phyloP scores from a whole-genome alignment of 2,113 vertebrate species.

The Python bivittatus region DNA sequence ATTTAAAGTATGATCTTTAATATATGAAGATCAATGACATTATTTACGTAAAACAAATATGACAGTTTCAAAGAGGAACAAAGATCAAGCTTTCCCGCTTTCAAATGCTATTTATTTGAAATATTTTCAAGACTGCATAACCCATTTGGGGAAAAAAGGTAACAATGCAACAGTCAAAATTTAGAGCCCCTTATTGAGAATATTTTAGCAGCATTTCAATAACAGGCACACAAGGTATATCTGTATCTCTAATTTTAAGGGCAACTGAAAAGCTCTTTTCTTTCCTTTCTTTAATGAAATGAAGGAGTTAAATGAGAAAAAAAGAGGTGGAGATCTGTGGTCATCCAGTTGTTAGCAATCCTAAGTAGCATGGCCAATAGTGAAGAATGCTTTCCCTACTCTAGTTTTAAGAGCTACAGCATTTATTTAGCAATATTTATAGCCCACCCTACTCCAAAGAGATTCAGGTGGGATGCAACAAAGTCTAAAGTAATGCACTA shows the following conservation, averaged over 20 bases:
- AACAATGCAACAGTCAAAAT: not conserved
- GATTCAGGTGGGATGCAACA: no score
- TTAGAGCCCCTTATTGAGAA: not conserved
- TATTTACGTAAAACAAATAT: not conserved
- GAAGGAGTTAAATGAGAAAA: not conserved
- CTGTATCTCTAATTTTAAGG: not conserved
- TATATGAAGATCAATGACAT: no score
- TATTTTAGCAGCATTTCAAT: not conserved
- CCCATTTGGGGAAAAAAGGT: not conserved
- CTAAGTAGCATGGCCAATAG: not conserved
- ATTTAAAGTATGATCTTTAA: not conserved
- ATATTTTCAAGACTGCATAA: not conserved
- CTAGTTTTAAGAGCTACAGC: not conserved
- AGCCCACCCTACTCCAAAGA: no score
- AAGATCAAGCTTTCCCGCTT: not conserved
- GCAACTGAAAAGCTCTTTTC: not conserved
- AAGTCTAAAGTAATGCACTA: no score
- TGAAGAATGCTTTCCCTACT: not conserved
- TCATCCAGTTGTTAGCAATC: not conserved
- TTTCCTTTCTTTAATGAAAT: no score
- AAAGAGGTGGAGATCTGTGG: not conserved
- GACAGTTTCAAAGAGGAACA: not conserved
- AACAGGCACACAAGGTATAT: not conserved
- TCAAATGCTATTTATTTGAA: not conserved
- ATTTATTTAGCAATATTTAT: not conserved